Base-by-base conservation (phyloP, 2,113 vertebrate species). In the Sus scrofa region DNA sequence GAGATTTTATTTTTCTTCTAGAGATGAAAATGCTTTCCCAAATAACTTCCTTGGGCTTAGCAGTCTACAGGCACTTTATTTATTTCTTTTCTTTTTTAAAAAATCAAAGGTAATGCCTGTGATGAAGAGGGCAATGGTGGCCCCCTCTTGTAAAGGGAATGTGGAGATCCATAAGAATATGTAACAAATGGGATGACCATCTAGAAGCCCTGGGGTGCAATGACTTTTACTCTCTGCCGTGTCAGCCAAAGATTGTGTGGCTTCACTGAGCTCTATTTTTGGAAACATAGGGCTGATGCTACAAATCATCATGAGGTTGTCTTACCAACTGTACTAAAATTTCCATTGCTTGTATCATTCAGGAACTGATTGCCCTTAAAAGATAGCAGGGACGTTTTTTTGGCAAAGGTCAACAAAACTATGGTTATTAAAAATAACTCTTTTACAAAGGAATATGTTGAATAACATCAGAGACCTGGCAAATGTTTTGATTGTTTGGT, bases 221-320 rank as follows among this genome's bases (percentile, higher is more conserved):
- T 95, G 91, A 90, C 74, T 95, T 73, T 44, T 2, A 1, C 18
- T 95, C 62, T 94, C 50, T 97, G 86, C 87, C 94, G 52, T 94
- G 50, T 93, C 93, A 97, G 91, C 77, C 75, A 91, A 91, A 86
- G 65, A 44, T 93, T 52, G 19, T 71, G 26, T 96, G 96, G 71
- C 50, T 86, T 92, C 87, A 94, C 27, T 92, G 90, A 97, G 22
- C 39, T 34, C 62, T 98, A 81, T 96, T 95, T 98, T 98, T 97
- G 94, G 86, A 96, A 81, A 94, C 37, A 15, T 50, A 81, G 27
- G 56, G 27, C 22, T 19, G 11, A 91, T 93, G 95, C 89, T 98
- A 85, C 60, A 91, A 96, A 44, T 74, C 78, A 34, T 82, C 94
- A 26, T 91, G 65, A 93, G 81, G n/a, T 67, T 78, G 34, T 71